Base-by-base conservation (phyloP, 2,888 invertebrate species). In the Anaspis maculata region DNA sequence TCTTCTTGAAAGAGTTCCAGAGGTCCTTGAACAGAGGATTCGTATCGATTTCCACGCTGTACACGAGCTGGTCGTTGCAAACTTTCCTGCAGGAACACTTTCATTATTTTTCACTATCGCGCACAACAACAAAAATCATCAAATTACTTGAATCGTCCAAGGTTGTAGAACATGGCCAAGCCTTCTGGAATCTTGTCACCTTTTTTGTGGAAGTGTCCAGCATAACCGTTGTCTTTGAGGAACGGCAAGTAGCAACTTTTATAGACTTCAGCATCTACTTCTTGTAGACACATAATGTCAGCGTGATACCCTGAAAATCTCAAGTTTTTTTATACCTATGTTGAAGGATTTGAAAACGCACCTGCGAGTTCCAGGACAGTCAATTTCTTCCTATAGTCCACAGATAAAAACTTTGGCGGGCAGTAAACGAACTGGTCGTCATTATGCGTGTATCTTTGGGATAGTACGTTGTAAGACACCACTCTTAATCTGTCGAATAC, bases 211-310 rank as follows among this genome's bases (percentile, higher is more conserved):
- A 79, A 81, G 39, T 74, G 49, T 11, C 87, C 79, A 26, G 68
- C 57, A 38, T 76, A 75, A 2, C 76, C 74, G 25, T 72, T 52
- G 2, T 63, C 55, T 13, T 64, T 56, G 9, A 94, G 63, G 14
- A 76, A 66, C 6, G 78, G 75, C 19, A 59, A 52, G 13, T 94
- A 69, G 54, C 83, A 83, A 41, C 71, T 57, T 5, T 74, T 65
- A 62, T 80, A 92, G 28, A 90, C 68, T 64, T 80, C 83, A 6
- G 57, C 58, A 60, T 96, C 96, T 0, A 95, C 89, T 73, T 97
- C 96, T 74, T 97, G 96, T 12, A 96, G 69, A 52, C 94, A 94
- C 32, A 92, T 69, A 29, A 96, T 68, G 62, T 96, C 96, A 13
- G 82, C 79, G 67, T 94, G 85, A 59, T 92, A 96, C 14, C 89